Evolutionary conservation across 2,113 vertebrate species (phyloP).

Genomic region (Trichechus manatus): DNA sequence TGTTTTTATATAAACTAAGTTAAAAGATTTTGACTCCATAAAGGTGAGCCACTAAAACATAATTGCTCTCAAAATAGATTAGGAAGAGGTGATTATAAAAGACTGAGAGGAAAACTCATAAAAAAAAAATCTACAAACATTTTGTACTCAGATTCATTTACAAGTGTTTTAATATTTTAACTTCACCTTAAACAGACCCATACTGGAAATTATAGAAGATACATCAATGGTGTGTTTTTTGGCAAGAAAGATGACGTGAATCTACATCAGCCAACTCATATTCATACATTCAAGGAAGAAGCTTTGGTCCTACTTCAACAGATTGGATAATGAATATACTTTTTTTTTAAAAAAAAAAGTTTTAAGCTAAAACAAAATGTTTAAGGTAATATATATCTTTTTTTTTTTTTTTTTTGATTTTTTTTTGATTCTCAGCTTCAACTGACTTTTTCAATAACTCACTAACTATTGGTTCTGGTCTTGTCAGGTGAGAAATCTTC

Average conservation of each 20-base stretch:
- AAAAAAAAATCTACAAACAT: background rate
- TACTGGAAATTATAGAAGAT: background rate
- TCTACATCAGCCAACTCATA: background rate
- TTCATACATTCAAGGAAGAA: slow-evolving; percentile 9
- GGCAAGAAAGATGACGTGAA: background rate
- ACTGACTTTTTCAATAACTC: background rate
- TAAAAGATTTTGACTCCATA: background rate
- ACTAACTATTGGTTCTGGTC: background rate
- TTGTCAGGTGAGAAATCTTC: background rate
- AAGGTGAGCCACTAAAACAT: background rate
- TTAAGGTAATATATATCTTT: background rate
- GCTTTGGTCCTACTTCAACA: background rate
- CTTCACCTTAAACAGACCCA: background rate
- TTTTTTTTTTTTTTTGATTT: background rate
- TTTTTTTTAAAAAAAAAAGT: background rate
- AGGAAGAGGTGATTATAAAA: background rate
- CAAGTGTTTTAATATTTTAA: background rate
- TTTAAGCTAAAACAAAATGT: background rate
- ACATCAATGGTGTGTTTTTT: background rate
- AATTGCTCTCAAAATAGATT: background rate
- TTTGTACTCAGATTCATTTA: background rate
- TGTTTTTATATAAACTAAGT: background rate
- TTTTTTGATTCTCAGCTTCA: background rate
- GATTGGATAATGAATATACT: background rate
- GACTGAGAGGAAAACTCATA: background rate